phyloP scores from a whole-genome alignment of 2,797 vertebrate genomes.

The Anas georgica region DNA sequence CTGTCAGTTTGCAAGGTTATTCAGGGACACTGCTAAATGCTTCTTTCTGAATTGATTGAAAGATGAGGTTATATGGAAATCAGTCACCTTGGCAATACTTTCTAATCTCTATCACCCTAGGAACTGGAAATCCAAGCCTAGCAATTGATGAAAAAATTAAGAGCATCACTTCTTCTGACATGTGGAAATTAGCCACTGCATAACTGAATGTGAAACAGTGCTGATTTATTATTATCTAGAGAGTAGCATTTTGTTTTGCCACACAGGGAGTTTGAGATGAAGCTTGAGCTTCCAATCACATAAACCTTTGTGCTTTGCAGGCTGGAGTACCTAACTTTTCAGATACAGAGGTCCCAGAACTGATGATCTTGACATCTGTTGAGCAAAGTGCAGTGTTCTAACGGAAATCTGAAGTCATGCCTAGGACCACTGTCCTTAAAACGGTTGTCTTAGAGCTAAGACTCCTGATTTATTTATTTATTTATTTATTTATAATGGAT shows the following conservation, averaged over 20 bases:
- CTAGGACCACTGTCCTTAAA: not conserved
- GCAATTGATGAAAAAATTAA: constrained; percentile 73
- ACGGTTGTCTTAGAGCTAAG: not conserved
- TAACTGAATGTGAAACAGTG: constrained; percentile 57
- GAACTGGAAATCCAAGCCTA: constrained; percentile 57
- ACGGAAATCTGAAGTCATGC: not conserved
- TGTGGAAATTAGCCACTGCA: constrained; percentile 63
- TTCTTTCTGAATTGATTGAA: constrained; percentile 27
- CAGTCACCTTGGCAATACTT: constrained; percentile 60
- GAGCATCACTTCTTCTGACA: constrained; percentile 60
- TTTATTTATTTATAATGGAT: not conserved
- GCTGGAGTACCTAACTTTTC: not conserved
- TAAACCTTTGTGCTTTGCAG: constrained; percentile 7
- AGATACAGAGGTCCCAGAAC: constrained; percentile 24
- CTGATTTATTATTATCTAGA: constrained; percentile 42
- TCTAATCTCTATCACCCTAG: constrained; percentile 38
- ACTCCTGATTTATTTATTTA: not conserved
- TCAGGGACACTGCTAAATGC: constrained; percentile 43
- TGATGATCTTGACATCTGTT: constrained; percentile 16
- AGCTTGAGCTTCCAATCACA: constrained; percentile 48
- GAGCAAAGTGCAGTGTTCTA: not conserved
- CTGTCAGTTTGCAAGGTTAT: constrained; percentile 43
- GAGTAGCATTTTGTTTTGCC: constrained; percentile 41
- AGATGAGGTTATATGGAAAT: constrained; percentile 65
- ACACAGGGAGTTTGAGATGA: not conserved